Conservation (phyloP, 2,113 vertebrate genomes). For the Gymnarchus niloticus region DNA sequence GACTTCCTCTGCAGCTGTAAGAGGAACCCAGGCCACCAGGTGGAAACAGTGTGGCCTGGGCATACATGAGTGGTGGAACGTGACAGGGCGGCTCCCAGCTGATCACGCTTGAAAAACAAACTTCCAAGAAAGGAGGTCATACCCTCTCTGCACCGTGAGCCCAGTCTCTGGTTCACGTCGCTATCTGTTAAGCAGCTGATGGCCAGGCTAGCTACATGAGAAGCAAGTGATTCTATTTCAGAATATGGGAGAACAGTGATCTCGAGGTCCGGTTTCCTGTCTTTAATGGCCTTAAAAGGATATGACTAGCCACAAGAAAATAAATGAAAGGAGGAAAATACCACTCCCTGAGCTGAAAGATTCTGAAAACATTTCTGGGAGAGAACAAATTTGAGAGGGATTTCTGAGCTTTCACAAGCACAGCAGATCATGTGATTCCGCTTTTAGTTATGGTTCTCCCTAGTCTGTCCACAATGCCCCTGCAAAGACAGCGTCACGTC, state of each 20-base stretch:
- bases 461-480: not conserved
- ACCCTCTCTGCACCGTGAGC: not conserved
- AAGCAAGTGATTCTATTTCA: not conserved
- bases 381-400: not conserved
- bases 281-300: constrained; percentile 2
- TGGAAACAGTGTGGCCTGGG: constrained; percentile 23
- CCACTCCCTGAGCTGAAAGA: not conserved
- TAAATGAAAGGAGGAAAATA: constrained; percentile 3
- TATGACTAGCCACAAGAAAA: not conserved
- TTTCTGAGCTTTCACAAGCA: not conserved
- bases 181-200: not conserved
- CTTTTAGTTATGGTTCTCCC: not conserved
- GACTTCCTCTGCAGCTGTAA: constrained; percentile 48
- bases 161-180: not conserved
- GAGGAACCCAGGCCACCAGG: constrained; percentile 11
- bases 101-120: not conserved
- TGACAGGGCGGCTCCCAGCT: constrained; percentile 22
- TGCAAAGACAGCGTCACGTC: not conserved
- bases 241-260: not conserved
- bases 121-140: not conserved
- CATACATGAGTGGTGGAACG: constrained; percentile 25
- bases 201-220: not conserved
- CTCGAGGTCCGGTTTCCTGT: constrained; percentile 5
- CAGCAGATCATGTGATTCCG: not conserved
- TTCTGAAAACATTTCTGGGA: constrained; percentile 6